Conservation (phyloP, 1,140 invertebrate genomes). For the Brachionus plicatilis region DNA sequence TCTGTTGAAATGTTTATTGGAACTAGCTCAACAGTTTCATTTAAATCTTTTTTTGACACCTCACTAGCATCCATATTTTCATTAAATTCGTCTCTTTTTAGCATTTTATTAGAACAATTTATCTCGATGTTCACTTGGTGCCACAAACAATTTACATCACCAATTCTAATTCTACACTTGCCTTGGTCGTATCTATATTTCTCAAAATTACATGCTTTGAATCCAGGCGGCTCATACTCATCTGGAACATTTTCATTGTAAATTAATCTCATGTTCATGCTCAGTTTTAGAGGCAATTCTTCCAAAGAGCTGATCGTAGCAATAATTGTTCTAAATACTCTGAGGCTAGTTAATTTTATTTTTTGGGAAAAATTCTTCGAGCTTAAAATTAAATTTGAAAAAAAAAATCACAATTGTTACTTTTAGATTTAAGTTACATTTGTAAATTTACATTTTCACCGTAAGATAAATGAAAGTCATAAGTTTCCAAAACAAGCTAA, state of each 20-base stretch:
- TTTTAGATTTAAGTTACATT: not conserved
- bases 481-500: constrained; percentile 14
- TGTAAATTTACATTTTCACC: constrained; percentile 1
- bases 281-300: not conserved
- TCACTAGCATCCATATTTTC: not conserved
- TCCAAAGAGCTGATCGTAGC: not conserved
- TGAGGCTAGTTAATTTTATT: not conserved
- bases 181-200: not conserved
- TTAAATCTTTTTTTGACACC: not conserved
- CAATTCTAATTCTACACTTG: not conserved
- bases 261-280: not conserved
- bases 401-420: not conserved
- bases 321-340: not conserved
- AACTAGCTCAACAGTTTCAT: not conserved
- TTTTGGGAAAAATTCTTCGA: not conserved
- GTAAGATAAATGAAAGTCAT: constrained; percentile 14
- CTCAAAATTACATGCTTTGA: constrained; percentile 12
- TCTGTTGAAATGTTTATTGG: not conserved
- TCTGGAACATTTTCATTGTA: not conserved
- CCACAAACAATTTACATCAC: not conserved
- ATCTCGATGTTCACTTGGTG: not conserved
- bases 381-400: not conserved
- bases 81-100: constrained; percentile 10
- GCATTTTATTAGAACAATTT: not conserved
- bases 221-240: not conserved